Percentiles rank a stretch among this genome's conserved stretches.
Evolutionary conservation across 2,113 vertebrate genomes (phyloP).

Genomic region (Phylloscopus trochiloides): DNA sequence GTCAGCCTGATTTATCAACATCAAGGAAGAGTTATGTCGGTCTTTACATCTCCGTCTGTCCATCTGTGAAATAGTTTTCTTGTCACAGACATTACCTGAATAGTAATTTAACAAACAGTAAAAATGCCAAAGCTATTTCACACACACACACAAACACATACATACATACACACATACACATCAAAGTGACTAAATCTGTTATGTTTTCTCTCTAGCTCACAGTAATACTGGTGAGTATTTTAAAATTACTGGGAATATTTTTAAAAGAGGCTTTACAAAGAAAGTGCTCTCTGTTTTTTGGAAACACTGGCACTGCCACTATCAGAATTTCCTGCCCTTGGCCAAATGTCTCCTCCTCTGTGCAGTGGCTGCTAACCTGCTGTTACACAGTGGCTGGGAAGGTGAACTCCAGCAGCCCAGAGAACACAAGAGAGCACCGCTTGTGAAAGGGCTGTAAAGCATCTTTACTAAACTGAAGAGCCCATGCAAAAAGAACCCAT

Average conservation of each 20-base stretch:
- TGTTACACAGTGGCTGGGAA: background rate
- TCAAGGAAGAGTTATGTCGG: background rate
- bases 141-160: background rate
- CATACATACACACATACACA: background rate
- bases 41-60: background rate
- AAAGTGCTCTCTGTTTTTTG: fast-evolving
- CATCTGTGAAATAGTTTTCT: background rate
- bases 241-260: background rate
- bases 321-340: background rate
- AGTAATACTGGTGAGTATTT: background rate
- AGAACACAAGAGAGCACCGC: background rate
- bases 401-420: background rate
- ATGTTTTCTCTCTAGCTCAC: background rate
- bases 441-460: background rate
- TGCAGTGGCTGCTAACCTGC: background rate
- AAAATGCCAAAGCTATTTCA: background rate
- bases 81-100: background rate
- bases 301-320: background rate
- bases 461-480: background rate
- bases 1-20: background rate
- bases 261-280: background rate
- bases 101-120: background rate
- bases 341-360: background rate
- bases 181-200: background rate
- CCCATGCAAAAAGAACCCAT: background rate